Evolutionary conservation across 2,797 vertebrate genomes (phyloP).

Genomic region (Sphaeramia orbicularis): DNA sequence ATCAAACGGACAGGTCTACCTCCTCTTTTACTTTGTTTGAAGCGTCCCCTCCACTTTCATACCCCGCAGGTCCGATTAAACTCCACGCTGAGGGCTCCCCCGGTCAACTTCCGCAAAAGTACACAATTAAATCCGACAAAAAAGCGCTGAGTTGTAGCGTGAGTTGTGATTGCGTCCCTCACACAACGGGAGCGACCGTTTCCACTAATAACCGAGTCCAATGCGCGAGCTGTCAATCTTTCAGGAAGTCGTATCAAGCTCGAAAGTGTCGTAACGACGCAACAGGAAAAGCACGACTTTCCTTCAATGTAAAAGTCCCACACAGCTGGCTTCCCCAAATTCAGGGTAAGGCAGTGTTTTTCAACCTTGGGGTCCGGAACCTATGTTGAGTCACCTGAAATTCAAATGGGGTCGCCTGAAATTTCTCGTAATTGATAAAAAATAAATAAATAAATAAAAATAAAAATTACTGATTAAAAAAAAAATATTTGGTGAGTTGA

Average conservation of each 20-base stretch:
- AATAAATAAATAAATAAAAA: too few relatives aligned
- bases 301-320: slow-evolving; percentile 59
- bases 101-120: slow-evolving; percentile 36
- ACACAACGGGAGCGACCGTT: slow-evolving; percentile 38
- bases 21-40: slow-evolving; percentile 56
- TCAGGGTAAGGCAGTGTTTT: too few relatives aligned
- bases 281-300: accelerated
- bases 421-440: too few relatives aligned
- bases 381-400: too few relatives aligned
- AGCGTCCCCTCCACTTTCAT: slow-evolving; percentile 61
- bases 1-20: slow-evolving; percentile 77
- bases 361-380: too few relatives aligned
- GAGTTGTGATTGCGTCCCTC: slow-evolving; percentile 15
- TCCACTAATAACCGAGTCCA: slow-evolving; percentile 20
- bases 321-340: background rate
- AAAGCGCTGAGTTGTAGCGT: background rate
- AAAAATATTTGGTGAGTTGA: too few relatives aligned
- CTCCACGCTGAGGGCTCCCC: background rate
- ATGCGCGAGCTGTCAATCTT: slow-evolving; percentile 64
- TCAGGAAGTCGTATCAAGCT: slow-evolving; percentile 62
- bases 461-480: too few relatives aligned
- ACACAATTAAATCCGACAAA: slow-evolving; percentile 20
- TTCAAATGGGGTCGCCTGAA: too few relatives aligned
- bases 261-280: accelerated
- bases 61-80: slow-evolving; percentile 19